phyloP scores from a whole-genome alignment of 2,888 invertebrate species.

The Ptilodon capucinus region DNA sequence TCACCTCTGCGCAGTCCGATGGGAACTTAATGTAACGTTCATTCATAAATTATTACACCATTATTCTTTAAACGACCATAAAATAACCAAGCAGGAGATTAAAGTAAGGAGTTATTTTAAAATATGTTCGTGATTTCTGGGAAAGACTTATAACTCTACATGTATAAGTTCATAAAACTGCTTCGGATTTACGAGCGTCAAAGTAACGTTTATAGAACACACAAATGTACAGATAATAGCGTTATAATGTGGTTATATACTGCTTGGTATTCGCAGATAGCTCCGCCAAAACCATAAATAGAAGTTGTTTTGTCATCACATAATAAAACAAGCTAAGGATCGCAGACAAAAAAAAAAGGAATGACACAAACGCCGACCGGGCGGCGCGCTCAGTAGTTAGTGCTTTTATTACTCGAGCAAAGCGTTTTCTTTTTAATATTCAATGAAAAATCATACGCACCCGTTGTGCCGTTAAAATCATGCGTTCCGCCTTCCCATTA shows the following conservation, averaged over 20 bases:
- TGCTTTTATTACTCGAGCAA: slow-evolving; percentile 57
- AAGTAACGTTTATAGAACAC: slow-evolving; percentile 12
- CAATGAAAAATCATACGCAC: slow-evolving; percentile 75
- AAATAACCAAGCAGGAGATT: no score
- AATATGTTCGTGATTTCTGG: no score
- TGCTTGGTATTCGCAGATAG: slow-evolving; percentile 41
- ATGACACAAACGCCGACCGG: slow-evolving; percentile 45
- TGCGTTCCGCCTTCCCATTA: slow-evolving; percentile 65
- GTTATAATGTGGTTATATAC: no score
- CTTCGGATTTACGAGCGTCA: slow-evolving; percentile 12
- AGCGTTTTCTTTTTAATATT: slow-evolving; percentile 67
- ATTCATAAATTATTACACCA: slow-evolving; percentile 18
- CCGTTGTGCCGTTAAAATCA: slow-evolving; percentile 53
- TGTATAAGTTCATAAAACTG: no score
- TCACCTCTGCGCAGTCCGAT: slow-evolving; percentile 47
- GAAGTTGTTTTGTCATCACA: slow-evolving; percentile 57
- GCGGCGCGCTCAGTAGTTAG: slow-evolving; percentile 47
- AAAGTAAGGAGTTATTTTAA: no score
- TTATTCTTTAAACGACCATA: background rate
- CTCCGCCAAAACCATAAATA: slow-evolving; percentile 48
- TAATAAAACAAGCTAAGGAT: slow-evolving; percentile 59
- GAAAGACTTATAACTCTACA: no score
- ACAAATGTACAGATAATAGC: slow-evolving; percentile 26
- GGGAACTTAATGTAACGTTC: slow-evolving; percentile 46
- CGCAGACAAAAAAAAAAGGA: slow-evolving; percentile 62